A percentile compares a stretch with the other conserved stretches of the same genome.
phyloP scores from a whole-genome alignment of 2,797 vertebrate species.

The Pseudomugil gertrudae region DNA sequence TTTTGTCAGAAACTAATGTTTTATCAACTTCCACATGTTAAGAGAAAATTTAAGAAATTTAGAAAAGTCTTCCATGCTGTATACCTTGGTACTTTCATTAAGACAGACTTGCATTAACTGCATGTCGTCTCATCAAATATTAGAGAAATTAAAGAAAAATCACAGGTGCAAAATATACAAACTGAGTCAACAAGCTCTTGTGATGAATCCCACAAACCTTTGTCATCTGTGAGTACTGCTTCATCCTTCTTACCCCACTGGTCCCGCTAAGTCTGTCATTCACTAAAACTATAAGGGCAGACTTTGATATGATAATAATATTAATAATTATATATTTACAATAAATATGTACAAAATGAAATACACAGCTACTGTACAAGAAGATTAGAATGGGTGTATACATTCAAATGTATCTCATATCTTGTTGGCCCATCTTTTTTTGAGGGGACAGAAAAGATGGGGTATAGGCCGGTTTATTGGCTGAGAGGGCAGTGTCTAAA shows the following conservation, averaged over 20 bases:
- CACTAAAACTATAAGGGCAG: conserved; percentile 44
- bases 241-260: conserved; percentile 28
- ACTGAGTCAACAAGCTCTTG: conserved; percentile 12
- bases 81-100: background rate
- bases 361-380: conserved; percentile 70
- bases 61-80: conserved; percentile 4
- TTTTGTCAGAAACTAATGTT: conserved; percentile 4
- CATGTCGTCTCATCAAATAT: background rate
- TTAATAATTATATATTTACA: conserved; percentile 75
- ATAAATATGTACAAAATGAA: conserved; percentile 71
- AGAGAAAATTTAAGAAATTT: conserved; percentile 11
- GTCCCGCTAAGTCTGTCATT: conserved; percentile 30
- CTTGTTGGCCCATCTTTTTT: conserved; percentile 57
- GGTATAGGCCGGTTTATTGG: conserved; percentile 71
- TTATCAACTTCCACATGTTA: conserved; percentile 15
- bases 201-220: conserved; percentile 18
- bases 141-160: no score
- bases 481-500: conserved; percentile 75
- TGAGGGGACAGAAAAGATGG: conserved; percentile 55
- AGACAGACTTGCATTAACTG: conserved; percentile 3
- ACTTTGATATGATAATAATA: conserved; percentile 63
- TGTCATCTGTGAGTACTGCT: conserved; percentile 31
- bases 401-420: conserved; percentile 44
- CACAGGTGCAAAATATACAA: conserved; percentile 46
- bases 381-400: conserved; percentile 53